Percentiles rank a stretch among this genome's conserved stretches.
These are phyloP conservation scores for Henricia sp. DNA, from an alignment of 53 echinoderm and acorn worm genomes.

Conservation along the genomic window DNA sequence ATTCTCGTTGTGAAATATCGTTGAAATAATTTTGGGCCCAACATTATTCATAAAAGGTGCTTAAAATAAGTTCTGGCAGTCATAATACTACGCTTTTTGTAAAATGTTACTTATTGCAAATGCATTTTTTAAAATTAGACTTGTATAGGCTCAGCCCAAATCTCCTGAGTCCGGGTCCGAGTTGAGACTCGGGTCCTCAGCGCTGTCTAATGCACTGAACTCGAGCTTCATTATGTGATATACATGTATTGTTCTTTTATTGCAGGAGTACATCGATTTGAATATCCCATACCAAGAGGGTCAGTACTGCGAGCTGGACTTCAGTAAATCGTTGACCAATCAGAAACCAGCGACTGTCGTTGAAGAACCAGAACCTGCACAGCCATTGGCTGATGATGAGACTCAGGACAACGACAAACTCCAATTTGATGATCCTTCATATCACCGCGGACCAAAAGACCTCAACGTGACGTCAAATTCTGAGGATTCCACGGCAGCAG, in stretches of 20 bases:
- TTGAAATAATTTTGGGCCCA: too few relatives aligned
- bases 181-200: too few relatives aligned
- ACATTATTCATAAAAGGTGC: too few relatives aligned
- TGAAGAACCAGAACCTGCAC: conserved; percentile 17
- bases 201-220: too few relatives aligned
- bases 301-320: conserved; percentile 55
- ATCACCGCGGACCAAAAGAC: conserved; percentile 12
- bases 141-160: too few relatives aligned
- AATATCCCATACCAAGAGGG: conserved; percentile 74
- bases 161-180: too few relatives aligned
- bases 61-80: too few relatives aligned
- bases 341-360: conserved; percentile 14
- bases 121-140: too few relatives aligned
- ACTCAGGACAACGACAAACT: neutral
- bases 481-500: neutral
- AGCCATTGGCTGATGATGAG: neutral
- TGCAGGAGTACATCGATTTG: conserved; percentile 85
- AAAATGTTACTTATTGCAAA: too few relatives aligned
- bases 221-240: too few relatives aligned
- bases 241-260: neutral
- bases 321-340: neutral
- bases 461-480: neutral
- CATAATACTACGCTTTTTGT: too few relatives aligned
- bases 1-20: too few relatives aligned
- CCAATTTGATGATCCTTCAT: neutral